Percentiles rank a stretch among this genome's conserved stretches.
phyloP scores from a whole-genome alignment of 2,113 vertebrate genomes.

The Limanda limanda region DNA sequence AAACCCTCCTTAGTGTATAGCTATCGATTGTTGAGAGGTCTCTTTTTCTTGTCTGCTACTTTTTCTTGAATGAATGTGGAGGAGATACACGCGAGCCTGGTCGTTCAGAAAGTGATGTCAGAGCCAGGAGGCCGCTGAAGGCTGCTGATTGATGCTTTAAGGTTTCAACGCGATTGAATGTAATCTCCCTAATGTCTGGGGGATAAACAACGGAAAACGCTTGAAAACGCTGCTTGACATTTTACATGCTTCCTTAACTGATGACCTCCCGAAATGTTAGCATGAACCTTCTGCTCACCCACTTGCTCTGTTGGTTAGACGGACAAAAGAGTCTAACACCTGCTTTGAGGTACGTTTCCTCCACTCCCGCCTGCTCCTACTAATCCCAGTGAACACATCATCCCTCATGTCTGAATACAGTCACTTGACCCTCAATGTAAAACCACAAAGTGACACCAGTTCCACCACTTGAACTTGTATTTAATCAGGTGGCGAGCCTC shows the following conservation, averaged over 20 bases:
- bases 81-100: slow-evolving; percentile 38
- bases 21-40: slow-evolving; percentile 59
- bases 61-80: slow-evolving; percentile 62
- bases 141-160: slow-evolving; percentile 58
- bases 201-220: slow-evolving; percentile 31
- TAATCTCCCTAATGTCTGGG: slow-evolving; percentile 66
- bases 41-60: slow-evolving; percentile 42
- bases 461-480: slow-evolving; percentile 67
- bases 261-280: slow-evolving; percentile 42
- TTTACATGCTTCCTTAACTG: slow-evolving; percentile 38
- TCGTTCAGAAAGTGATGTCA: slow-evolving; percentile 53
- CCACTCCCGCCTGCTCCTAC: background rate
- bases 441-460: slow-evolving; percentile 48
- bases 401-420: slow-evolving; percentile 61
- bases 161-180: slow-evolving; percentile 52
- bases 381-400: background rate
- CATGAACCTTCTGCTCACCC: slow-evolving; percentile 14
- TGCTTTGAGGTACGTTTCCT: slow-evolving; percentile 7
- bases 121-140: slow-evolving; percentile 29
- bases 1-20: slow-evolving; percentile 45
- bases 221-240: slow-evolving; percentile 49
- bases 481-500: slow-evolving; percentile 70
- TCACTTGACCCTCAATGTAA: slow-evolving; percentile 7
- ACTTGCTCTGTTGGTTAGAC: background rate
- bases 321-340: slow-evolving; percentile 16